These are phyloP conservation scores for Seira musarum DNA, from an alignment of 2,888 invertebrate genomes.

Conservation along the genomic window DNA sequence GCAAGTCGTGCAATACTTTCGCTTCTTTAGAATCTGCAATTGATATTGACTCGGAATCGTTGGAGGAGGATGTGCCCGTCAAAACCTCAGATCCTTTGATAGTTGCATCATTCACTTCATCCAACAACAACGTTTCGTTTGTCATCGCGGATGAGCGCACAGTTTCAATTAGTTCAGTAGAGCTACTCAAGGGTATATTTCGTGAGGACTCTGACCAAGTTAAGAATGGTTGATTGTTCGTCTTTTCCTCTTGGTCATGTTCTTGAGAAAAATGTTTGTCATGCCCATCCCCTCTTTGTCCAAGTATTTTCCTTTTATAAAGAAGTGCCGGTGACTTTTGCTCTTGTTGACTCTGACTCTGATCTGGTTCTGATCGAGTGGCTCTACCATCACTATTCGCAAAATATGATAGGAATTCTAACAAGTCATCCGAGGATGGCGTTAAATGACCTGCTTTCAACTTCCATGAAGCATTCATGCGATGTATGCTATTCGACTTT, in stretches of 20 bases:
- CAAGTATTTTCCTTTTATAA: constrained; percentile 34
- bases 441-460: constrained; percentile 63
- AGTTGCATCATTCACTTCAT: constrained; percentile 14
- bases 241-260: background rate
- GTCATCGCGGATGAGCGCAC: background rate
- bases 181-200: constrained; percentile 37
- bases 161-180: constrained; percentile 28
- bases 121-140: background rate
- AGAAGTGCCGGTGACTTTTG: background rate
- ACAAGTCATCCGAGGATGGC: constrained; percentile 65
- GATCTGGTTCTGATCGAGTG: constrained; percentile 21
- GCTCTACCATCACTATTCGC: constrained; percentile 52
- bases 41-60: background rate
- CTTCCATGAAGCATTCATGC: constrained; percentile 70
- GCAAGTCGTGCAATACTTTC: constrained; percentile 66
- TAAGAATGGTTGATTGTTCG: constrained; percentile 60
- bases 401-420: constrained; percentile 65
- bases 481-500: constrained; percentile 68
- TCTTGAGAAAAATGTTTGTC: constrained; percentile 1
- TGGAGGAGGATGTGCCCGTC: background rate
- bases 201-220: constrained; percentile 67
- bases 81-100: background rate
- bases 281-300: background rate
- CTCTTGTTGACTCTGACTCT: background rate
- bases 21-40: constrained; percentile 18